Evolutionary conservation across 2,113 vertebrate species (phyloP).

Genomic region (Nothoprocta perdicaria): DNA sequence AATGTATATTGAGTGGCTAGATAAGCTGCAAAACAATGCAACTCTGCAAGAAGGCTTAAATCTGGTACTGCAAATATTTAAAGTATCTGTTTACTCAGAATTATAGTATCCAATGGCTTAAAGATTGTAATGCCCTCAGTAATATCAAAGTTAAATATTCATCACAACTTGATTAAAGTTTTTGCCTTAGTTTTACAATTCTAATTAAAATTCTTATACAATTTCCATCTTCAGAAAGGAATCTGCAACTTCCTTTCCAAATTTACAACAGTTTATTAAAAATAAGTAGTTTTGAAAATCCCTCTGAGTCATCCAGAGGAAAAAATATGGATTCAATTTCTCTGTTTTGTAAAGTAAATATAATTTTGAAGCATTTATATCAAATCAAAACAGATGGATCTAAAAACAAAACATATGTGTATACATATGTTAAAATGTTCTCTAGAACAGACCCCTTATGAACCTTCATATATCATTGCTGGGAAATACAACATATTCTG

Average conservation of each 20-base stretch:
- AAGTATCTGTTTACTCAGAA: neutral
- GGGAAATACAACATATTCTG: constrained; percentile 26
- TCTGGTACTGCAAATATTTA: neutral
- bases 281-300: neutral
- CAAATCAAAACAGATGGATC: constrained; percentile 71
- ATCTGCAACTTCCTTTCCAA: neutral
- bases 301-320: neutral
- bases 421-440: constrained; percentile 69
- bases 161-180: neutral
- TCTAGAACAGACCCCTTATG: constrained; percentile 47
- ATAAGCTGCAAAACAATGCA: neutral
- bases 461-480: constrained; percentile 24
- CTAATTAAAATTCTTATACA: neutral
- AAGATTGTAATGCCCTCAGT: neutral
- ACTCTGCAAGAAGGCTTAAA: neutral
- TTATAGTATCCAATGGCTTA: neutral
- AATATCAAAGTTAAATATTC: neutral
- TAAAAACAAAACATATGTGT: constrained; percentile 68
- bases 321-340: constrained; percentile 13
- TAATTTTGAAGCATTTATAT: constrained; percentile 62
- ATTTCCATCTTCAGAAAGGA: neutral
- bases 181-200: neutral
- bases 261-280: neutral
- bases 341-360: constrained; percentile 52
- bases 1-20: neutral